Base-by-base conservation (phyloP, 1,140 invertebrate genomes). In the Drosophila pruinosa region DNA sequence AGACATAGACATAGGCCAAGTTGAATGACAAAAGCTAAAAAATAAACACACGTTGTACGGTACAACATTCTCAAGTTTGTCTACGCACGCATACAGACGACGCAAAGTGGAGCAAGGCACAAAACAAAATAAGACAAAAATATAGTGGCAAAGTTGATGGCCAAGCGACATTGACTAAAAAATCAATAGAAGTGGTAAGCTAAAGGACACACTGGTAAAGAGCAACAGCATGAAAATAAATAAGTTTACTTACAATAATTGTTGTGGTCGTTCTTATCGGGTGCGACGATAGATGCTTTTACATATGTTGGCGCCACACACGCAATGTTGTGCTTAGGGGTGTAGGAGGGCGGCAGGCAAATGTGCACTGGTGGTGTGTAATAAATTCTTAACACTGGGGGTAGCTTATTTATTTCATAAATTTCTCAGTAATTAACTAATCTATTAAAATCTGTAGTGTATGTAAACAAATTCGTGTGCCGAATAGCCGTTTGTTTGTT, bases 301-400 rank as follows among this genome's bases (percentile, higher is more conserved):
- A 64, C 73, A 85, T 85, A 74, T 70, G 81, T 74, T 85, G 72
- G 81, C 80, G 80, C 80, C 80, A 80, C 73, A 62, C 50, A 61
- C 54, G 39, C 24, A 41, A 12, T 12, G 15, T 7, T 15, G 31
- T 2, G 4, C 15, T 10, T 10, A n/a, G 28, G 10, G 4, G 28
- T 10, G 19, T 28, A 7, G 36, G 62, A 38, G 8, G 54, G 47
- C 28, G 34, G 43, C 26, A 26, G 48, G 21, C 45, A 58, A 39
- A 39, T 45, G 39, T 28, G 8, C 54, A 57, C 31, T 68, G 72
- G 54, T 65, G 52, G 72, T 68, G 56, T 83, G 69, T 85, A n/a
- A 81, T 68, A 77, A 86, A 71, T 80, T 80, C 80, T 86, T 77
- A 38, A 64, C 70, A 47, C 36, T 48, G 28, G 43, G 75, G 67